Conservation (phyloP, 2,888 invertebrate species). For the Rotaria magnacalcarata region DNA sequence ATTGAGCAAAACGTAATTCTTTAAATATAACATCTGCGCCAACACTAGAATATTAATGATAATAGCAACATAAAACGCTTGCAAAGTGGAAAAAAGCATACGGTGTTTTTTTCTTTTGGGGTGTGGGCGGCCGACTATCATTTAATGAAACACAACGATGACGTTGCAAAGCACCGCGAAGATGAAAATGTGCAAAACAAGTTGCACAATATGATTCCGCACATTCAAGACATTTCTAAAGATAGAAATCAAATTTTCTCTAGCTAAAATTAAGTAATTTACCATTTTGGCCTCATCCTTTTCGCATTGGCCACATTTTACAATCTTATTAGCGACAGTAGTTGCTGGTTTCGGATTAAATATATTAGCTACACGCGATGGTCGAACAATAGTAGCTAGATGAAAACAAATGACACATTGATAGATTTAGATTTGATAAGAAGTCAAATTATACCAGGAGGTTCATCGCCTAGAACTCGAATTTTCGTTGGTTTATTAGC, state of each 20-base stretch:
- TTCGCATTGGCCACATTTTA: conserved; percentile 59
- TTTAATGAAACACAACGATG: conserved; percentile 56
- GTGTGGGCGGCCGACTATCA: conserved; percentile 33
- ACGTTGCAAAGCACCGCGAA: conserved; percentile 58
- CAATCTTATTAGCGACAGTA: not conserved
- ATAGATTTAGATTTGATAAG: not conserved
- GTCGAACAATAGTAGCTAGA: not conserved
- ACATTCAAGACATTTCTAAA: conserved; percentile 57
- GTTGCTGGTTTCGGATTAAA: not conserved
- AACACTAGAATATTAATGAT: not conserved
- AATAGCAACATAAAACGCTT: not conserved
- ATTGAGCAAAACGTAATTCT: not conserved
- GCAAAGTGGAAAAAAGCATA: not conserved
- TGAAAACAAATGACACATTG: not conserved
- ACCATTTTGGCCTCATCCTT: conserved; percentile 56
- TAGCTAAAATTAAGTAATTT: conserved; percentile 45
- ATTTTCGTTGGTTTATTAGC: conserved; percentile 9
- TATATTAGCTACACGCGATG: not conserved
- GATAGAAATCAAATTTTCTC: too few species aligned
- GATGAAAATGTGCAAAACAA: conserved; percentile 58
- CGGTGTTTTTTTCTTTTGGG: not conserved
- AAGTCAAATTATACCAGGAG: not conserved
- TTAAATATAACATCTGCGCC: not conserved
- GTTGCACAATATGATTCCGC: conserved; percentile 57
- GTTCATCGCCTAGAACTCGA: conserved; percentile 20